Percentiles rank a stretch among this genome's conserved stretches.
Conservation (phyloP, 2,113 vertebrate genomes). For the Pluvianellus socialis region DNA sequence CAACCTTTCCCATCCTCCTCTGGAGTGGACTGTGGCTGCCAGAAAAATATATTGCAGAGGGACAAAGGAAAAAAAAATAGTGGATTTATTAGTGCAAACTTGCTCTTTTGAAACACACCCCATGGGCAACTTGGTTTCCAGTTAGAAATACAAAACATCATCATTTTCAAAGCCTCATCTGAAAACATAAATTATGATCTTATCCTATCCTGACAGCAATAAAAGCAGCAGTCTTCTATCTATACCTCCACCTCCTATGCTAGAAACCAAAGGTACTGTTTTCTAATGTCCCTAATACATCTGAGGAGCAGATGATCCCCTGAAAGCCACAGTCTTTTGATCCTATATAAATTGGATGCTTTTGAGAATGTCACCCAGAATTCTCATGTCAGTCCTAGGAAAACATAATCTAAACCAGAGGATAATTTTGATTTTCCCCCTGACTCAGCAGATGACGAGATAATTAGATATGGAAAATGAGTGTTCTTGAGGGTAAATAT, state of each 20-base stretch:
- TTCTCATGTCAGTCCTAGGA: not conserved
- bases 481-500: conserved; percentile 13
- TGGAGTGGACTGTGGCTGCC: not conserved
- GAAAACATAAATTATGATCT: not conserved
- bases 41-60: not conserved
- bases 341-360: conserved; percentile 13
- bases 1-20: not conserved
- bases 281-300: not conserved
- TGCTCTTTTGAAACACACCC: not conserved
- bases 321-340: conserved; percentile 24
- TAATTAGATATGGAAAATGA: conserved; percentile 37
- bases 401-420: conserved; percentile 15
- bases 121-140: not conserved
- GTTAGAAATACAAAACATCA: not conserved
- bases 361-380: conserved; percentile 36
- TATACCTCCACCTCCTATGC: not conserved
- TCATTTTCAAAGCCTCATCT: not conserved
- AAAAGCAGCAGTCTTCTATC: not conserved
- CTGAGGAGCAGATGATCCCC: not conserved
- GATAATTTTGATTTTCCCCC: conserved; percentile 6
- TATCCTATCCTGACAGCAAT: not conserved
- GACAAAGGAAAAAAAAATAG: not conserved
- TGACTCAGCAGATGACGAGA: conserved; percentile 11
- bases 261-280: conserved; percentile 21
- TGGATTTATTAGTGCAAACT: not conserved